phyloP scores from a whole-genome alignment of 2,797 vertebrate genomes.

The Phalloptychus januarius region DNA sequence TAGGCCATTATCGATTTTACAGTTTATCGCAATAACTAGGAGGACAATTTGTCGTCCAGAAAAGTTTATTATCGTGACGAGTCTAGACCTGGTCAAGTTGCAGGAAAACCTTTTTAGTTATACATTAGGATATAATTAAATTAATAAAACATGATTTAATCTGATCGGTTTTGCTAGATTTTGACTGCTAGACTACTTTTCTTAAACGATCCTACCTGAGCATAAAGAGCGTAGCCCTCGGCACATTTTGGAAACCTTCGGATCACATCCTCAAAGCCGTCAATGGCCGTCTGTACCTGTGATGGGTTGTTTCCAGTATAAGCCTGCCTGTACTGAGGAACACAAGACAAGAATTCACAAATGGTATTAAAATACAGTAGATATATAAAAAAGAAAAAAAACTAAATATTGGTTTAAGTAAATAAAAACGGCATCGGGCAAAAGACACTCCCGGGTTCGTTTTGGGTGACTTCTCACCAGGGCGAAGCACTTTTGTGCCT shows the following conservation, averaged over 20 bases:
- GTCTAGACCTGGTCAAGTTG: neutral
- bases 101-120: neutral
- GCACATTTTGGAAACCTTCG: slow-evolving; percentile 95
- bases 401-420: neutral
- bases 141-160: no score
- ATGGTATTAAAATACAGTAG: neutral
- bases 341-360: slow-evolving; percentile 7
- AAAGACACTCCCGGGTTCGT: neutral
- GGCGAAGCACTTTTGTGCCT: slow-evolving; percentile 98
- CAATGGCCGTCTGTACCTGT: slow-evolving; percentile 95
- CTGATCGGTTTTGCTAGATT: neutral
- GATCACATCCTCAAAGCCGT: slow-evolving; percentile 97
- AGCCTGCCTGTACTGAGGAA: slow-evolving; percentile 92
- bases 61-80: no score
- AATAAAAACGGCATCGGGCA: neutral
- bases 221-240: slow-evolving; percentile 96
- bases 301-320: slow-evolving; percentile 96
- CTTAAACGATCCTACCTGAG: slow-evolving; percentile 84
- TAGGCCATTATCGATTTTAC: no score
- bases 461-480: slow-evolving; percentile 81
- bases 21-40: no score
- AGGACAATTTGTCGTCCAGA: no score
- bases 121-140: no score
- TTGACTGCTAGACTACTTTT: neutral
- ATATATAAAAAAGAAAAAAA: neutral